Percentiles rank a stretch among this genome's conserved stretches.
Evolutionary conservation across 2,797 vertebrate species (phyloP).

Genomic region (Rhadinocentrus ornatus): DNA sequence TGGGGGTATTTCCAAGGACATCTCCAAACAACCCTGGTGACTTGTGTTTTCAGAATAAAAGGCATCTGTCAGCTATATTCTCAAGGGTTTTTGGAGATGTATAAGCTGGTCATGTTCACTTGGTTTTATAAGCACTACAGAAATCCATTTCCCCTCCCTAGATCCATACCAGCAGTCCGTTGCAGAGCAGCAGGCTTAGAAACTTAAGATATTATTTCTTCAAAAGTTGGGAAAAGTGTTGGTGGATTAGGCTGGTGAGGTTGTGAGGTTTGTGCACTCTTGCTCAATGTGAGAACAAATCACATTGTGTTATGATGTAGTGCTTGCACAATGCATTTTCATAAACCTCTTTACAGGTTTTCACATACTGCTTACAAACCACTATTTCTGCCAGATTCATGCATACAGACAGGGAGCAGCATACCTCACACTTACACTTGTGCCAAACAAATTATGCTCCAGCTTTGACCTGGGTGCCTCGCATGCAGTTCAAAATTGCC

Average conservation of each 20-base stretch:
- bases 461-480: constrained; percentile 40
- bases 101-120: constrained; percentile 70
- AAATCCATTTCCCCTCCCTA: constrained; percentile 65
- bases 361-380: constrained; percentile 15
- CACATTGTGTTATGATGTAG: constrained; percentile 10
- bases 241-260: constrained; percentile 55
- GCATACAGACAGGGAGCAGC: constrained; percentile 15
- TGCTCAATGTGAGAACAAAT: constrained; percentile 15
- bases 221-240: constrained; percentile 56
- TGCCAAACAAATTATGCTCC: constrained; percentile 26
- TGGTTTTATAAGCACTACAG: constrained; percentile 62
- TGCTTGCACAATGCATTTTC: constrained; percentile 17
- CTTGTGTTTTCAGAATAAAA: constrained; percentile 7
- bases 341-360: constrained; percentile 35
- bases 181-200: constrained; percentile 53
- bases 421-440: constrained; percentile 1
- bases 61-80: constrained; percentile 35
- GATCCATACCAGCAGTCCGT: constrained; percentile 58
- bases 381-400: constrained; percentile 26
- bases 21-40: constrained; percentile 52
- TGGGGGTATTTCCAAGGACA: constrained; percentile 47
- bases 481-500: constrained; percentile 27
- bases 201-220: constrained; percentile 66
- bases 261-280: constrained; percentile 24
- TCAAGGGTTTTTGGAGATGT: constrained; percentile 48